phyloP scores from a whole-genome alignment of 1,140 invertebrate species.

The Euborellia annulipes region DNA sequence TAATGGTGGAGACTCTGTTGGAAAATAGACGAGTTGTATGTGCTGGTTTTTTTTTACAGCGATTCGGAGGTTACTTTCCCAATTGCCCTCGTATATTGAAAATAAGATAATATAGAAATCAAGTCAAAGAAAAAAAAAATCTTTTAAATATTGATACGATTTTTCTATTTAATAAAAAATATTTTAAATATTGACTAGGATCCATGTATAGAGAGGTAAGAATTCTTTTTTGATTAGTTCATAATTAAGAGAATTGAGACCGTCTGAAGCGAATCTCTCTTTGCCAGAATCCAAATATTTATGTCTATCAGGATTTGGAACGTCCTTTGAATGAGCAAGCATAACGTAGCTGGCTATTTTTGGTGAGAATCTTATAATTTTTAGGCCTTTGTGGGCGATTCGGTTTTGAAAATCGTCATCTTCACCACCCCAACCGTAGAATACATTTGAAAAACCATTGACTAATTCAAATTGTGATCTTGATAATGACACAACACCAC shows the following conservation, averaged over 20 bases:
- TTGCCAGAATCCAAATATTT: slow-evolving; percentile 38
- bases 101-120: too few species aligned
- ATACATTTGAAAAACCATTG: slow-evolving; percentile 87
- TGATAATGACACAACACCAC: slow-evolving; percentile 57
- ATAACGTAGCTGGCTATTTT: slow-evolving; percentile 59
- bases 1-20: too few species aligned
- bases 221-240: slow-evolving; percentile 35
- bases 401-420: slow-evolving; percentile 75
- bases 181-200: slow-evolving; percentile 24
- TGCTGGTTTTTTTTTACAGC: too few species aligned
- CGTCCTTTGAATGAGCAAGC: slow-evolving; percentile 41
- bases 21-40: too few species aligned
- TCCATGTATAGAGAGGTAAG: slow-evolving; percentile 38
- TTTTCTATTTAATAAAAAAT: neutral
- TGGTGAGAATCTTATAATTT: slow-evolving; percentile 52
- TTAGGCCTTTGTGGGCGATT: slow-evolving; percentile 32
- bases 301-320: slow-evolving; percentile 38
- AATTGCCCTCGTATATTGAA: too few species aligned
- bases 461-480: slow-evolving; percentile 53
- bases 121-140: too few species aligned
- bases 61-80: too few species aligned
- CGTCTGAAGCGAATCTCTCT: slow-evolving; percentile 42
- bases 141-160: too few species aligned
- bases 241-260: slow-evolving; percentile 51
- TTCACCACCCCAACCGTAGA: slow-evolving; percentile 78